Percentiles rank a stretch among this genome's conserved stretches.
These are phyloP conservation scores for Notothenia rossii DNA, from an alignment of 2,113 vertebrate species.

Conservation along the genomic window DNA sequence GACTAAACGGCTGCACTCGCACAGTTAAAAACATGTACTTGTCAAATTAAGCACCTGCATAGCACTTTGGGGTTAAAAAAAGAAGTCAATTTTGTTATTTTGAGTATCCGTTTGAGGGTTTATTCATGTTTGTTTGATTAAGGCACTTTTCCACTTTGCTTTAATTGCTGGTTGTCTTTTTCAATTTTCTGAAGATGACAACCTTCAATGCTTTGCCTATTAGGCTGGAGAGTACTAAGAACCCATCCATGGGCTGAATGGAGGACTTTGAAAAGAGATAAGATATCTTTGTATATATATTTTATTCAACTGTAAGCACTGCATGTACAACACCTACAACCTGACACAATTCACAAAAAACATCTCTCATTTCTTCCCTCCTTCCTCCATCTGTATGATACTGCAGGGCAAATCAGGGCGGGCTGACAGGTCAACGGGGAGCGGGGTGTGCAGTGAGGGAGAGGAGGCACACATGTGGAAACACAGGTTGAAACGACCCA, in stretches of 20 bases:
- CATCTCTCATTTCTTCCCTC: not conserved
- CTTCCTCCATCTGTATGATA: slow-evolving; percentile 2
- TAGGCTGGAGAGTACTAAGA: not conserved
- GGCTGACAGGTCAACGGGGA: slow-evolving; percentile 29
- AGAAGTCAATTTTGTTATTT: too few species aligned
- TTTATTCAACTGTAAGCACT: not conserved
- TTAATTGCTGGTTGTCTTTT: not conserved
- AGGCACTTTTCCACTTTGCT: slow-evolving; percentile 4
- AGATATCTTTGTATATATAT: not conserved
- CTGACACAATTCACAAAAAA: not conserved
- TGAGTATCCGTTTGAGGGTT: not conserved
- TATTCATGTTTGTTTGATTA: not conserved
- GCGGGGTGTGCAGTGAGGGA: slow-evolving; percentile 24
- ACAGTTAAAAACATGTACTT: not conserved
- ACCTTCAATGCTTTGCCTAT: slow-evolving; percentile 5
- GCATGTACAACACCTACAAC: not conserved
- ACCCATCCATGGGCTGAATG: not conserved
- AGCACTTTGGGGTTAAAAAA: not conserved
- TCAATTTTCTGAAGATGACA: slow-evolving; percentile 7
- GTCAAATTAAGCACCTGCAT: not conserved
- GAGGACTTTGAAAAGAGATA: not conserved
- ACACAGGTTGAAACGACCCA: slow-evolving; percentile 17
- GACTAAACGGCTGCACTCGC: not conserved
- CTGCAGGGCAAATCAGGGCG: not conserved
- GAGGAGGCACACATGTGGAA: slow-evolving; percentile 32